Conservation (phyloP, 2,888 invertebrate species). For the Bhutanitis thaidina region DNA sequence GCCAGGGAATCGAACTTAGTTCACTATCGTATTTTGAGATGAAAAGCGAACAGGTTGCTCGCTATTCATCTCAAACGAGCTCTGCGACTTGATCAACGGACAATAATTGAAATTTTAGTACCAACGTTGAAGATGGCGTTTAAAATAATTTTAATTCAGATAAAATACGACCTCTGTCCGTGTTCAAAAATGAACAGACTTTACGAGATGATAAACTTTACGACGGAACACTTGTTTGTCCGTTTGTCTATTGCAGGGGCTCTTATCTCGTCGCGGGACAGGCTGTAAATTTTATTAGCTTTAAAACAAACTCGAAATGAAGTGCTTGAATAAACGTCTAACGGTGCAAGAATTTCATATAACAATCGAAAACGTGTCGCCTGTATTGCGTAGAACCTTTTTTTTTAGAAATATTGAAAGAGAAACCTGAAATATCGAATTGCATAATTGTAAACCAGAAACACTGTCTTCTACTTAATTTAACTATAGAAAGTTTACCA, state of each 20-base stretch:
- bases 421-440: no score
- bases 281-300: conserved; percentile 53
- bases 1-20: no score
- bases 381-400: neutral
- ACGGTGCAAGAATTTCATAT: conserved; percentile 21
- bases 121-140: no score
- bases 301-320: conserved; percentile 47
- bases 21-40: no score
- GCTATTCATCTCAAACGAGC: no score
- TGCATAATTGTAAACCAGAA: no score
- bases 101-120: no score
- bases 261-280: conserved; percentile 37
- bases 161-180: neutral
- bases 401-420: no score
- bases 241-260: conserved; percentile 22
- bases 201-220: conserved; percentile 54
- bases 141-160: conserved; percentile 38
- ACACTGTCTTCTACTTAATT: no score
- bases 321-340: conserved; percentile 35
- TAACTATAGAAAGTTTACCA: no score
- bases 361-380: conserved; percentile 1
- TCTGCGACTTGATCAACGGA: no score
- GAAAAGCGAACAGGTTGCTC: no score
- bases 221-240: conserved; percentile 38
- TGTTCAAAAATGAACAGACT: neutral